Evolutionary conservation across 2,888 invertebrate genomes (phyloP), one percentile per base, ranked within the genome.

Genomic region (Eilema caniola): DNA sequence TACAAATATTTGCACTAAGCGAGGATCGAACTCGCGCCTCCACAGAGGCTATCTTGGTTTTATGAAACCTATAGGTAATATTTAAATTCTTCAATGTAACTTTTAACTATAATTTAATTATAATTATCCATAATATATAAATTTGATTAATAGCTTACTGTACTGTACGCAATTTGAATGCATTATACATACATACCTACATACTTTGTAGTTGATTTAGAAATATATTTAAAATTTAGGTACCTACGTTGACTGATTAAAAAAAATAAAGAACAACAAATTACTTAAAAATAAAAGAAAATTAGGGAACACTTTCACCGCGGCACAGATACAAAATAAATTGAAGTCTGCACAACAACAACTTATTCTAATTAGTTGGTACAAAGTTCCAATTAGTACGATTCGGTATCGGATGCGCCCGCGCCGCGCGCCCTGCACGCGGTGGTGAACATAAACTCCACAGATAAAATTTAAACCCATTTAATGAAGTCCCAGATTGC

Each of bases 391-490:
- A 92, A 93, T 93, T 93, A 93, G 92, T 90, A 88, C 86, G 88
- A 88, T 88, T 87, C 84, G 83, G 88, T 85, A 92, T 90, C 90
- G 87, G 85, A 88, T 86, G 88, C 82, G 86, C 80, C 80, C 69
- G 85, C 76, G 79, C 84, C 80, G 73, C 81, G 81, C 79, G 77
- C 82, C 71, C 75, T 83, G 76, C 83, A 78, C 81, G 78, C 85
- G 89, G 89, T 90, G 91, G 89, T 89, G 89, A 90, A 88, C 90
- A 92, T 92, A 92, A 92, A 91, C 89, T 88, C 89, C 87, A 85
- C 89, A 89, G 92, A 93, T 92, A 93, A 92, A 90, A 90, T 92
- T 93, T 91, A 92, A 93, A 85, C 87, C 86, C n/a, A 86, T 89
- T 92, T 93, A 93, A 92, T 92, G 92, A 92, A 92, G 86, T 88